Evolutionary conservation across 2,888 invertebrate genomes (phyloP).

Genomic region (Agrotis clavis): DNA sequence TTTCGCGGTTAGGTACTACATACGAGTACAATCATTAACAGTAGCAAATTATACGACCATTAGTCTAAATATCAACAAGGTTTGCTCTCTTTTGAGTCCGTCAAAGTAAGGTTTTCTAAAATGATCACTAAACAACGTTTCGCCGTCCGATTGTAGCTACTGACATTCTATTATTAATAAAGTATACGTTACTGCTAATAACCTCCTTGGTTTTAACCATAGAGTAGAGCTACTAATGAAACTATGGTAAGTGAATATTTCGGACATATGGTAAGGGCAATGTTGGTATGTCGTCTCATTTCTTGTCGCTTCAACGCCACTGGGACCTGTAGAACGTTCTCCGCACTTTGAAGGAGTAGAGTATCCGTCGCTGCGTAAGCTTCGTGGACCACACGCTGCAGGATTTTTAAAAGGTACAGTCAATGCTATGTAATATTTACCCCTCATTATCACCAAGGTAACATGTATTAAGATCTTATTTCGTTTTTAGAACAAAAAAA

Average conservation of each 20-base stretch:
- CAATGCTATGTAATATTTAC: not conserved
- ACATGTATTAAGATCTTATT: too few species aligned
- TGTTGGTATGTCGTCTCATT: rapidly evolving
- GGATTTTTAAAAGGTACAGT: conserved; percentile 7
- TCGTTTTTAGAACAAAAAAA: too few species aligned
- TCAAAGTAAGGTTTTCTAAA: conserved; percentile 31
- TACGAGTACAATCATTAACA: not conserved
- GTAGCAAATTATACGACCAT: not conserved
- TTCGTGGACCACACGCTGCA: conserved; percentile 86
- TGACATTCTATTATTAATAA: conserved; percentile 37
- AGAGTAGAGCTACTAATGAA: conserved; percentile 29
- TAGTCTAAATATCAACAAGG: not conserved
- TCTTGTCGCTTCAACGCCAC: conserved; percentile 56
- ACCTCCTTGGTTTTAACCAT: conserved; percentile 30
- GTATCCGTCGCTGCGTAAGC: conserved; percentile 86
- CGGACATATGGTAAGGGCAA: conserved; percentile 6
- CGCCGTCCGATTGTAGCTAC: conserved; percentile 11
- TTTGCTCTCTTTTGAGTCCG: conserved; percentile 2
- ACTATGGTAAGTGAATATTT: conserved; percentile 20
- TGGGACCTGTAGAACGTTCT: conserved; percentile 58
- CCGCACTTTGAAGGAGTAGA: conserved; percentile 78
- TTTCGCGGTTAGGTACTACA: not conserved
- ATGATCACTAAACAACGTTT: conserved; percentile 13
- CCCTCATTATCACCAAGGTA: too few species aligned
- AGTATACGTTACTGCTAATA: conserved; percentile 47